Base-by-base conservation (phyloP, 2,888 invertebrate species). In the Yponomeuta malinellus region DNA sequence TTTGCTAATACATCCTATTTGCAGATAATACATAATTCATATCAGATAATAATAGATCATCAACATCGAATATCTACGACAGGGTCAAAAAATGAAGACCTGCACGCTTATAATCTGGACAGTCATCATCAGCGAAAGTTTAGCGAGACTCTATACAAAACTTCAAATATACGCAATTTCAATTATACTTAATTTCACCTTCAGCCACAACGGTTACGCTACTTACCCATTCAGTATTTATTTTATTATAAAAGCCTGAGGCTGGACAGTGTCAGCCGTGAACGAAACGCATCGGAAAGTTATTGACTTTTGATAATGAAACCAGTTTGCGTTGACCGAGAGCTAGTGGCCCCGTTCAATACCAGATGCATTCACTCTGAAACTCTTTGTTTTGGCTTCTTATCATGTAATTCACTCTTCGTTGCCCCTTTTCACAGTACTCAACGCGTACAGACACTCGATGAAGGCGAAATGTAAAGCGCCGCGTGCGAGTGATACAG, bases 251-350 rank as follows among this genome's bases (percentile, higher is more conserved):
- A 15, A 15, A 59, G 52, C 15, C 52, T 15, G 4, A 15, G 52
- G 52, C 15, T 12, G 52, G 52, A 15, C 52, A 6, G 52, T 15
- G 15, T 12, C 86, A 91, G 85, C 91, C 91, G 77, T 91, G 90
- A 90, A 67, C 81, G 83, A 82, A 85, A 88, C 89, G 89, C 88
- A 88, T 89, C 90, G 82, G 88, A 90, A 90, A 91, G 91, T 91
- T 92, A 92, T 92, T 92, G 91, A 92, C 91, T 91, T 90, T 91
- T 91, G 91, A 88, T 91, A 90, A 91, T 92, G 91, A 87, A 92
- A 92, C 91, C 89, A 85, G 91, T 92, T 91, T 89, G 84, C 79
- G 81, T 85, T 91, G 90, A 90, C 91, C 90, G 88, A 87, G 86
- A 87, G 88, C 81, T 79, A 80, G 78, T 85, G 88, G 84, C 90